Percentiles rank a stretch among this genome's conserved stretches.
phyloP scores from a whole-genome alignment of 2,888 invertebrate species.

The Eupithecia inturbata region DNA sequence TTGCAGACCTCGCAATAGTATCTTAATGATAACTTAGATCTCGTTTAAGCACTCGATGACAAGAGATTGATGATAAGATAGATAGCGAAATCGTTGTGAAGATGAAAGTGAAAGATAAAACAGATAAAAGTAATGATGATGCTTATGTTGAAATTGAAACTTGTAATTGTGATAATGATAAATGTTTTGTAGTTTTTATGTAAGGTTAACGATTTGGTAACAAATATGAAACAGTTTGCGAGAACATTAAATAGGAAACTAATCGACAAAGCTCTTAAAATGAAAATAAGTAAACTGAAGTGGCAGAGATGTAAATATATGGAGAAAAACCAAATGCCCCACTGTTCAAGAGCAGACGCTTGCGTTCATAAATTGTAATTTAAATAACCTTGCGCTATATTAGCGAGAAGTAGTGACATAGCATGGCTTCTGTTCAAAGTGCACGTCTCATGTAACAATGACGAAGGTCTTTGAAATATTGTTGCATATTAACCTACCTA shows the following conservation, averaged over 20 bases:
- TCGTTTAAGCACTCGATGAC: constrained; percentile 32
- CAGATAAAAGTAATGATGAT: constrained; percentile 10
- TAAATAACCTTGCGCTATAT: constrained; percentile 31
- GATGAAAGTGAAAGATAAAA: constrained; percentile 19
- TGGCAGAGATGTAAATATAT: constrained; percentile 2
- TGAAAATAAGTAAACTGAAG: background rate
- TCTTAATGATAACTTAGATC: constrained; percentile 47
- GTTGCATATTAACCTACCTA: background rate
- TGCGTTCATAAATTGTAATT: constrained; percentile 27
- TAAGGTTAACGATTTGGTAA: background rate
- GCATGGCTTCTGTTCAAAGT: constrained; percentile 33
- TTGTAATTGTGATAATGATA: background rate
- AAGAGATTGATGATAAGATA: constrained; percentile 32
- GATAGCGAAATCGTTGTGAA: constrained; percentile 16
- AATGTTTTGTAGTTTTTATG: constrained; percentile 1
- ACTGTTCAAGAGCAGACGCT: constrained; percentile 18
- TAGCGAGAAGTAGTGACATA: constrained; percentile 21
- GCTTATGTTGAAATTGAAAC: background rate
- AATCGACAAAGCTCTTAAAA: background rate
- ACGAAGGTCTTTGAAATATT: constrained; percentile 8
- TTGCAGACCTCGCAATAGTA: background rate
- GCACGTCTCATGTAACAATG: constrained; percentile 10
- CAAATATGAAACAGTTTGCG: background rate
- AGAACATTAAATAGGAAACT: background rate
- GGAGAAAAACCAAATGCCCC: constrained; percentile 10